Base-by-base conservation (phyloP, 1,140 invertebrate species). In the Luehdorfia chinensis region DNA sequence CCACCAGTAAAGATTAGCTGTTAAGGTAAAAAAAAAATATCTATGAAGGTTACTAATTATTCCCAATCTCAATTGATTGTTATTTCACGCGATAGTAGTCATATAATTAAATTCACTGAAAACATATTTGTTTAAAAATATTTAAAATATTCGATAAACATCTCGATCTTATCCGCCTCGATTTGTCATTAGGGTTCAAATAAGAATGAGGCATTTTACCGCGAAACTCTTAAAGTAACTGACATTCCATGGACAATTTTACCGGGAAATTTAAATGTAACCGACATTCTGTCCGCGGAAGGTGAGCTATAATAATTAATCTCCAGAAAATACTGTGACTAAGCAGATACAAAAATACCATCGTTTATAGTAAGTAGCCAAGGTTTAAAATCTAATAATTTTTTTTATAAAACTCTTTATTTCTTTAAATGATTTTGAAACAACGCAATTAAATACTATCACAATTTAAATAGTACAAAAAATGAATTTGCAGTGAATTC, bases 251-350 rank as follows among this genome's bases (percentile, higher is more conserved):
- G n/a, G 18, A 7, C 18, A 37, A 18, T 37, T 23, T 37, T 37
- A 37, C 34, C 18, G 34, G n/a, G 34, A 37, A 37, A 37, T 37
- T 37, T 37, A 11, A 37, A 37, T 37, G 34, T 16, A 37, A 37
- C 34, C n/a, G 34, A 13, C 34, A 37, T 37, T 37, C 34, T 16
- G 12, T 36, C 33, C 6, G 6, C 7, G 16, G 2, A 16, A 11
- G 18, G 15, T 12, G 8, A 11, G 11, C 18, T 11, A 6, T 37
- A 19, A 9, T 37, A 37, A 37, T 21, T 37, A 6, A 9, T 13
- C 18, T 13, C 34, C n/a, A 6, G 6, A 16, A 37, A 37, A 9
- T 37, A 37, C n/a, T n/a, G n/a, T 37, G 34, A 37, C 18, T 37
- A 37, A 37, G n/a, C 8, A 4, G 8, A 2, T 1, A 9, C 27